Base-by-base conservation (phyloP, 2,888 invertebrate genomes). In the Pemphredon lugubris region DNA sequence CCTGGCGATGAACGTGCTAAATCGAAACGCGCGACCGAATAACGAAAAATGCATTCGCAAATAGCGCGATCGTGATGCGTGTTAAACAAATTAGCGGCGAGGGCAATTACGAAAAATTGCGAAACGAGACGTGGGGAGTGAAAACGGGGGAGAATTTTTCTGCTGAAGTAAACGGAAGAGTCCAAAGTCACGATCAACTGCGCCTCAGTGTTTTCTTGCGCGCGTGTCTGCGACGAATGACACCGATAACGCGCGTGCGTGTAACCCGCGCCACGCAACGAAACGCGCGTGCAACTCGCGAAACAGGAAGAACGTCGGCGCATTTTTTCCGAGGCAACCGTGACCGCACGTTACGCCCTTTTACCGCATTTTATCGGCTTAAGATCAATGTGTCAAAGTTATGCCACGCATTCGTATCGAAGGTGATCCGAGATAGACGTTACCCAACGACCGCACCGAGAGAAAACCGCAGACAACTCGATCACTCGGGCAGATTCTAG, bases 341-440 rank as follows among this genome's bases (percentile, higher is more conserved):
- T 32, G 70, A 74, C 70, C 75, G 59, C 75, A 70, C 48, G 74
- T 74, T 75, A 75, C 74, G 75, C 70, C 45, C 70, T 54, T 74
- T 59, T 63, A 54, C 65, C 66, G 40, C 74, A 61, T 57, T 75
- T 70, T 74, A 74, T 75, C 74, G 66, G 60, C 53, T 60, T 68
- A 69, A 71, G 71, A 79, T 79, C 76, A 79, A 79, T 77, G 76
- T 79, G 73, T 76, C 77, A 58, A 77, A 69, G 77, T 77, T 79
- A 79, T 72, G 73, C 74, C 66, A 64, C 60, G 47, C 72, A 69
- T 74, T 69, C 45, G 66, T 55, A 34, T 45, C 59, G 55, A 65
- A 69, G 74, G 76, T 61, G 76, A 79, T 66, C 34, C 58, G 69
- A 69, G 69, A 55, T 61, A 53, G 59, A 50, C 61, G 58, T 75